Evolutionary conservation across 2,113 vertebrate species (phyloP), one percentile per base, ranked within the genome.

Genomic region (Sorex araneus): DNA sequence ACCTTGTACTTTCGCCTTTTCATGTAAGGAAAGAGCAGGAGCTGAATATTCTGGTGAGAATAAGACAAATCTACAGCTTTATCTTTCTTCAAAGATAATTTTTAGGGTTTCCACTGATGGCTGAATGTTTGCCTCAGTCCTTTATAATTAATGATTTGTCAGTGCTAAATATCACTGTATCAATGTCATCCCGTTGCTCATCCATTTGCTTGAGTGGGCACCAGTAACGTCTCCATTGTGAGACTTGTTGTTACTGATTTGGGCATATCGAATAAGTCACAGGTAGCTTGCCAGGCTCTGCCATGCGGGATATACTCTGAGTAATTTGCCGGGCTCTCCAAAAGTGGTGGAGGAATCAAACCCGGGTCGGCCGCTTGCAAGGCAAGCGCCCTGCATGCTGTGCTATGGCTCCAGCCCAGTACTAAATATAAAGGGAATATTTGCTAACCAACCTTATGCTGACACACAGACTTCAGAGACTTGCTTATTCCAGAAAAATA

Each of bases 131-230:
- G 63, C 84, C 4, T 92, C 91, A 94, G 34, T 64, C 78, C 87
- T 97, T 97, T 95, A 82, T 45, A 94, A 25, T 77, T 88, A 96
- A 94, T 89, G 54, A 93, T 67, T 79, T 96, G 90, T 80, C 82
- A 96, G 84, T 78, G 93, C 57, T 87, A 95, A 89, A 64, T 23
- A 0, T 43, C n/a, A n/a, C n/a, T n/a, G n/a, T n/a, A n/a, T n/a
- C n/a, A n/a, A n/a, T n/a, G n/a, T n/a, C n/a, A n/a, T n/a, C n/a
- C n/a, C n/a, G n/a, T n/a, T n/a, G n/a, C n/a, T n/a, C n/a, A n/a
- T n/a, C n/a, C n/a, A n/a, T n/a, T n/a, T n/a, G n/a, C n/a, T n/a
- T n/a, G n/a, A n/a, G n/a, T n/a, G n/a, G n/a, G n/a, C n/a, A n/a
- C n/a, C n/a, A n/a, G n/a, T n/a, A n/a, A n/a, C n/a, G n/a, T n/a